These are phyloP conservation scores for Metellina segmentata DNA, from an alignment of 2,888 invertebrate species.

Conservation along the genomic window DNA sequence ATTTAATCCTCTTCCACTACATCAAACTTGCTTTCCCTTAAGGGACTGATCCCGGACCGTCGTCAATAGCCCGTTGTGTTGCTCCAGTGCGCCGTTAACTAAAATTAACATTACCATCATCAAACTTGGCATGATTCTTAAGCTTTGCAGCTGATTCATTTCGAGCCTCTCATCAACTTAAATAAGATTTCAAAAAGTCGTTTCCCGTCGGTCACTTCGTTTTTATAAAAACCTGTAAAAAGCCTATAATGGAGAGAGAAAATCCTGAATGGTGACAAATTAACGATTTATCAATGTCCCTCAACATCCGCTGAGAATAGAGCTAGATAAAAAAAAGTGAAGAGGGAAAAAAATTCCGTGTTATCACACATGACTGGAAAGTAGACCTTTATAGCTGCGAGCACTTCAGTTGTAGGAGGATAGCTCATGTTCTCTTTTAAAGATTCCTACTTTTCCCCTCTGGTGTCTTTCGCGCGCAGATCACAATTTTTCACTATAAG, in stretches of 20 bases:
- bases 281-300: constrained; percentile 43
- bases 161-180: no score
- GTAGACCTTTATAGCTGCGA: constrained; percentile 18
- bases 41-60: no score
- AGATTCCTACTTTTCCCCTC: constrained; percentile 21
- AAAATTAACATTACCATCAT: no score
- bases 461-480: constrained; percentile 4
- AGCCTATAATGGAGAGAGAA: not conserved
- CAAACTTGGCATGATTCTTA: no score
- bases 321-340: constrained; percentile 19
- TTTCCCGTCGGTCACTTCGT: no score
- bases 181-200: no score
- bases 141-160: no score
- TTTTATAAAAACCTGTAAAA: not conserved
- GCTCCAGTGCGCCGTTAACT: no score
- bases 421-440: constrained; percentile 31
- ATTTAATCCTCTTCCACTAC: no score
- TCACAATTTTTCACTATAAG: constrained; percentile 15
- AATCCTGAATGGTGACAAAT: constrained; percentile 38
- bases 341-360: not conserved
- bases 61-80: no score
- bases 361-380: constrained; percentile 43
- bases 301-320: constrained; percentile 26
- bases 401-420: constrained; percentile 36
- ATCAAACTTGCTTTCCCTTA: no score